Conservation (phyloP, 1,140 invertebrate genomes). For the Pollicipes pollicipes region DNA sequence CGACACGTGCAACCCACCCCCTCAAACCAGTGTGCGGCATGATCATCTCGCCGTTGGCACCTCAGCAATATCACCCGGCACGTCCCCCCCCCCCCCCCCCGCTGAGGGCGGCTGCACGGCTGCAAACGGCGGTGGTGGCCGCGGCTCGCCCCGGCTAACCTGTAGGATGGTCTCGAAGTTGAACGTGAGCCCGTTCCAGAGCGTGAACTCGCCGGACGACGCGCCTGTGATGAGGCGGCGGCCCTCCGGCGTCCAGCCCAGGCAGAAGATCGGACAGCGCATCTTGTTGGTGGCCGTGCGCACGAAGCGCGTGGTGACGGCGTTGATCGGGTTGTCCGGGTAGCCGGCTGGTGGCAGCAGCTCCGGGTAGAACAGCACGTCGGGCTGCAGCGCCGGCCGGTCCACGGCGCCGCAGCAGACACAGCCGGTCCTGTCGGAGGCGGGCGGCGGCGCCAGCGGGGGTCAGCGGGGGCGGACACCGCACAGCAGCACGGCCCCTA, state of each 20-base stretch:
- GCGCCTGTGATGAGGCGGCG: constrained; percentile 92
- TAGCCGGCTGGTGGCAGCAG: constrained; percentile 73
- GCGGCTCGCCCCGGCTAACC: too few relatives aligned
- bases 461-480: neutral
- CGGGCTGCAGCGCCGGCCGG: constrained; percentile 66
- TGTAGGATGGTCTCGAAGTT: constrained; percentile 99
- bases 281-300: constrained; percentile 99
- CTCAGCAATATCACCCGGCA: too few relatives aligned
- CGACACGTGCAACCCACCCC: too few relatives aligned
- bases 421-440: constrained; percentile 45
- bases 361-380: constrained; percentile 57
- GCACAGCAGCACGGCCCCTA: too few relatives aligned
- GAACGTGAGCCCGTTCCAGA: constrained; percentile 99
- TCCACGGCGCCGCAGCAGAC: constrained; percentile 84
- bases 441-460: constrained; percentile 7
- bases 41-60: too few relatives aligned
- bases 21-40: too few relatives aligned
- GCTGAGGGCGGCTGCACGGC: too few relatives aligned
- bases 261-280: constrained; percentile 94
- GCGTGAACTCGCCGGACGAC: constrained; percentile 95
- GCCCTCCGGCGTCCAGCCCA: constrained; percentile 98
- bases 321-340: constrained; percentile 87
- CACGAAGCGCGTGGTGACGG: constrained; percentile 89
- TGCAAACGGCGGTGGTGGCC: too few relatives aligned
- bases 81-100: too few relatives aligned